Evolutionary conservation across 2,113 vertebrate genomes (phyloP), one percentile per base, ranked within the genome.

Genomic region (Oceanodroma tethys): DNA sequence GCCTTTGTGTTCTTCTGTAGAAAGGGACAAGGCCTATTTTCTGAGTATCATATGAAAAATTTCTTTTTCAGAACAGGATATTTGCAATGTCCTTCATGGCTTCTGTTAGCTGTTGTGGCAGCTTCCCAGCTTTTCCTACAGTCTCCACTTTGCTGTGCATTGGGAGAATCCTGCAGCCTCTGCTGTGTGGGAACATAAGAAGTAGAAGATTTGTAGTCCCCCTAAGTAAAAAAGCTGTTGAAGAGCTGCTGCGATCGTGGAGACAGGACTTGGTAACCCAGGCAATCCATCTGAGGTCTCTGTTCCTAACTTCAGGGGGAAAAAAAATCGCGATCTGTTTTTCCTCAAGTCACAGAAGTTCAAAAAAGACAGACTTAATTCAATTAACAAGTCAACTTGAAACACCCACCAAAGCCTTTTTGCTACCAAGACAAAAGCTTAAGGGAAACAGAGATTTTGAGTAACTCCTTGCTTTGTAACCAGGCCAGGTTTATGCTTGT

Each of bases 161-260:
- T 68, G n/a, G 21, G 12, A 80, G 48, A 68, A 72, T 70, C 53
- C 38, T 91, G 34, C 53, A 82, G 42, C 36, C 8, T 48, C 43
- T 89, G 13, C 43, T 72, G n/a, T 59, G 47, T 85, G 78, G 81
- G 84, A 93, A 82, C 38, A 52, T 47, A 36, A 81, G 53, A 38
- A 81, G 26, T 9, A 53, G 34, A 75, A 90, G 67, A 96, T 87
- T 87, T 96, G 86, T 82, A 67, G 76, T 85, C 9, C 43, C 26
- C 13, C 10, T 43, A 87, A 90, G 87, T 75, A 75, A 94, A 94
- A 68, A 94, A 71, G 47, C 87, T 95, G 84, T 89, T 91, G 66
- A 94, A 89, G 36, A 65, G 52, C 60, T 81, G 42, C 68, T 91
- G 73, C 56, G 68, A 21, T 89, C 4, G 9, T 59, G 34, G 83